Evolutionary conservation across 2,113 vertebrate genomes (phyloP), one percentile per base, ranked within the genome.

Genomic region (Cairina moschata): DNA sequence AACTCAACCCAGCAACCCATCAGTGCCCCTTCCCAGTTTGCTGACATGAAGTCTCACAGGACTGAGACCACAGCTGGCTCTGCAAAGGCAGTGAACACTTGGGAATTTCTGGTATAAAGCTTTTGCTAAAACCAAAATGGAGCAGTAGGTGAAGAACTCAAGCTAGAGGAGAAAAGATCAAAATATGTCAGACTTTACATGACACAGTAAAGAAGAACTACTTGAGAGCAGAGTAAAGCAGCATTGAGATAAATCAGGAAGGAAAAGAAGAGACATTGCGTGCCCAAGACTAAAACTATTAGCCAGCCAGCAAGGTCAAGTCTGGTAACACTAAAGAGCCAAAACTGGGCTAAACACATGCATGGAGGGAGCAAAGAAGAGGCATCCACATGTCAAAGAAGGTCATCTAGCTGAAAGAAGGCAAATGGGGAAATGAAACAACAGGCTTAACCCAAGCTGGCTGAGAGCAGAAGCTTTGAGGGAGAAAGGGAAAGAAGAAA

Each of bases 401-500:
- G 66, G 58, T 71, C 62, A 71, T 48, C 21, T 1, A 73, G 56
- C 74, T 66, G 21, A 89, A 83, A 93, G 67, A 22, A 76, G 31
- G 48, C 66, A 91, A 96, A 93, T 69, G 59, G 69, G 62, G 91
- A 96, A 95, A 95, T 10, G 83, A 94, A 95, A 93, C 62, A 76
- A 15, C 34, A 92, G 74, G 69, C 71, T 89, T 82, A 76, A 84
- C 50, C 58, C 2, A 0, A 28, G 42, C 66, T 66, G 31, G 31
- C 0, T 6, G 66, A 86, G 48, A 94, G 71, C 44, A 91, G 81
- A 80, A 86, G 76, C 58, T 94, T n/a, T 79, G 80, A 90, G 48
- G 69, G 72, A 94, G 76, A 88, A 95, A 89, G 38, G 77, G 65
- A 95, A 96, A 95, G 55, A 91, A 88, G 88, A 95, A 91, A 92